Evolutionary conservation across 1,140 invertebrate species (phyloP).

Genomic region (Leptopilina boulardi): DNA sequence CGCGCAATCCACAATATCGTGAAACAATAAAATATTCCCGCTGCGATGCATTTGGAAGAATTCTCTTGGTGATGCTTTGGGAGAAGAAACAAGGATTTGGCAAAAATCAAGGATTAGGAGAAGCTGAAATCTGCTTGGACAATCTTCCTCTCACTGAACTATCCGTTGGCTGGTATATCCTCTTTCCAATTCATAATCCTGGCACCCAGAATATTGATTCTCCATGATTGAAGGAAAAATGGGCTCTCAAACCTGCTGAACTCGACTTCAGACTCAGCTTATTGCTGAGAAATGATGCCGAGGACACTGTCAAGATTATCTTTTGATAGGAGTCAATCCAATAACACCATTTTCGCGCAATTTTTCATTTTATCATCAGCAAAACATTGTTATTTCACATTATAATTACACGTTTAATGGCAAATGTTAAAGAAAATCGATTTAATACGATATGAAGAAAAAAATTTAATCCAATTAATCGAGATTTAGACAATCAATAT

Average conservation of each 20-base stretch:
- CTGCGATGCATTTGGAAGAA: conserved; percentile 89
- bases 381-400: no score
- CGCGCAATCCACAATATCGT: conserved; percentile 88
- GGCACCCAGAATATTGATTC: conserved; percentile 84
- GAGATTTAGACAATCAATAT: no score
- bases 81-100: conserved; percentile 90
- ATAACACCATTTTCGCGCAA: background rate
- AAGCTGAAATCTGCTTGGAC: conserved; percentile 89
- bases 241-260: conserved; percentile 73
- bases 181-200: conserved; percentile 87
- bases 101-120: conserved; percentile 91
- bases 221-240: conserved; percentile 79
- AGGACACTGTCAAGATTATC: conserved; percentile 71
- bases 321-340: conserved; percentile 61
- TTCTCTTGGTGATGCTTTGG: conserved; percentile 93
- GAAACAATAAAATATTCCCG: conserved; percentile 91
- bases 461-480: no score
- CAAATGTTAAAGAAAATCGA: no score
- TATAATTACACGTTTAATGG: no score
- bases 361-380: no score
- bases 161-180: conserved; percentile 91
- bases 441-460: no score
- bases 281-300: conserved; percentile 70
- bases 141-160: conserved; percentile 85
- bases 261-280: conserved; percentile 73